Percentiles rank a stretch among this genome's conserved stretches.
Conservation (phyloP, 2,888 invertebrate species). For the Omphaloscelis lunosa region DNA sequence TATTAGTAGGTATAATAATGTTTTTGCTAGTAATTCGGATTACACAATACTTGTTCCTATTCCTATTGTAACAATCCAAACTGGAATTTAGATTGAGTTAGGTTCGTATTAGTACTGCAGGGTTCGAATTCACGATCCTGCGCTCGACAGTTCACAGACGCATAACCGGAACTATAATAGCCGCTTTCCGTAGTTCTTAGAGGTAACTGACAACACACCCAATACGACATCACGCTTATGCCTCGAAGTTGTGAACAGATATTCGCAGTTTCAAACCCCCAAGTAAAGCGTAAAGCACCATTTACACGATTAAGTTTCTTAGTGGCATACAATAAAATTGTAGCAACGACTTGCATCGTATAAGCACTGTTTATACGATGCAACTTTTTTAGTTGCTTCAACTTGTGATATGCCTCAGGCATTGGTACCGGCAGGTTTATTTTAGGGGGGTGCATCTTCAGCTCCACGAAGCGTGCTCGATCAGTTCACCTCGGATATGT, state of each 20-base stretch:
- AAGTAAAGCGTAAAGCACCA: not conserved
- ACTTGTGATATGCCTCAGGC: not conserved
- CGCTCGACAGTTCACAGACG: not conserved
- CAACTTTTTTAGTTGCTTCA: not conserved
- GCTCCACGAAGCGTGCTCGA: no score
- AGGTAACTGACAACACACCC: not conserved
- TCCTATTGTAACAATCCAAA: not conserved
- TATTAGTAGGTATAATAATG: not conserved
- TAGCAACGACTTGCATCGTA: not conserved
- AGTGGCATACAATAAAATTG: not conserved
- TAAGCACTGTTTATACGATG: not conserved
- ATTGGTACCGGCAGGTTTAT: not conserved
- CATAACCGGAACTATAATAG: not conserved
- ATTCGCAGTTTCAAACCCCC: not conserved
- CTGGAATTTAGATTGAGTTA: not conserved
- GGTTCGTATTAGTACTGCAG: not conserved
- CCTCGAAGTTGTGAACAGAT: not conserved
- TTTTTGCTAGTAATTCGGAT: not conserved
- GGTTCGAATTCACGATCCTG: conserved; percentile 6
- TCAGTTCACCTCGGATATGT: no score
- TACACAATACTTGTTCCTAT: no score
- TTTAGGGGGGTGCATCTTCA: no score
- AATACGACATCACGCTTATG: not conserved
- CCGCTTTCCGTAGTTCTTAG: no score
- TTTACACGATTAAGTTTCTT: not conserved